Conservation (phyloP, 1,140 invertebrate genomes). For the Papilio xuthus region DNA sequence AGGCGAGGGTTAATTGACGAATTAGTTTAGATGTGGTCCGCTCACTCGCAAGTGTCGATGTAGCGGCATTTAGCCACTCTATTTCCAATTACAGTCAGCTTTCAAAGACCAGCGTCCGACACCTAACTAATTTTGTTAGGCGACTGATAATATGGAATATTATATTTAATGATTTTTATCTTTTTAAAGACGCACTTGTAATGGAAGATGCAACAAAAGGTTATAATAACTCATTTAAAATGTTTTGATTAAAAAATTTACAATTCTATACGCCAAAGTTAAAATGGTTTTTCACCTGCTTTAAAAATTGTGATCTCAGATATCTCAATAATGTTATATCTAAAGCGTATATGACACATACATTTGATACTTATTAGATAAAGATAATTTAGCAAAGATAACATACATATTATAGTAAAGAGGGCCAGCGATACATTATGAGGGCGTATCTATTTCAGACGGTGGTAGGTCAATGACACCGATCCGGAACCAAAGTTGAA, state of each 20-base stretch:
- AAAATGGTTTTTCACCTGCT: background rate
- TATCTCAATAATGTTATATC: background rate
- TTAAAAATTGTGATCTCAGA: background rate
- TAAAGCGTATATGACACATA: background rate
- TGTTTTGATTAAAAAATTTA: no score
- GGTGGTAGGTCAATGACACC: constrained; percentile 67
- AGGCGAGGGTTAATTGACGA: constrained; percentile 17
- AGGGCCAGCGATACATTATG: constrained; percentile 55
- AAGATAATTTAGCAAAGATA: constrained; percentile 12
- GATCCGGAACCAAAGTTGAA: constrained; percentile 64
- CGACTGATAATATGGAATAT: background rate
- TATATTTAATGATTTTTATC: background rate
- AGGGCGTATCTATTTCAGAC: constrained; percentile 72
- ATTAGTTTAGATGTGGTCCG: background rate
- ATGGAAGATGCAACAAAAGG: no score
- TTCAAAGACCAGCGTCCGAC: background rate
- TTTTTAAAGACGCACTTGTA: background rate
- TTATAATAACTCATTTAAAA: no score
- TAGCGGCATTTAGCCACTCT: background rate
- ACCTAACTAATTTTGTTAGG: background rate
- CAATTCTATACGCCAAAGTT: background rate
- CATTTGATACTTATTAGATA: background rate
- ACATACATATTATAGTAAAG: background rate
- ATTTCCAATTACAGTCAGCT: background rate
- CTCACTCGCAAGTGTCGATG: background rate